Conservation (phyloP, 2,888 invertebrate species). For the Calameuta pallipes region DNA sequence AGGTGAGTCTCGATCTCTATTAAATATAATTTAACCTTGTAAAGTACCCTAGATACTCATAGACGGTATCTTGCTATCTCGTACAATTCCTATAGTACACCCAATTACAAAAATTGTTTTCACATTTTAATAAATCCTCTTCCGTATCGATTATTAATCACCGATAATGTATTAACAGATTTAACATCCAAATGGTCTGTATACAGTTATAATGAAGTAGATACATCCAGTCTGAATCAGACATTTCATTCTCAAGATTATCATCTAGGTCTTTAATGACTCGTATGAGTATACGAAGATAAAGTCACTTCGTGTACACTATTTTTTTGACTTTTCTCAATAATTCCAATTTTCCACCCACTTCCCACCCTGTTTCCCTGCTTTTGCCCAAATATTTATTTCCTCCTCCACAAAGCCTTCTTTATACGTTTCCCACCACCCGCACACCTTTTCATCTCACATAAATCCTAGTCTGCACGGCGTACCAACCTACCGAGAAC, state of each 20-base stretch:
- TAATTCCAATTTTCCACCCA: background rate
- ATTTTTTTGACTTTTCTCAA: background rate
- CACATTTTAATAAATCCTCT: background rate
- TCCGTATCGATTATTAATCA: background rate
- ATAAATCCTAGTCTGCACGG: slow-evolving; percentile 30
- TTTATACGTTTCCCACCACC: slow-evolving; percentile 12
- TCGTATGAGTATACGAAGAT: background rate
- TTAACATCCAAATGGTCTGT: background rate
- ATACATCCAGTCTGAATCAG: background rate
- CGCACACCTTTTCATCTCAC: slow-evolving; percentile 22
- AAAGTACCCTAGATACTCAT: slow-evolving; percentile 20
- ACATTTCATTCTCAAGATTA: background rate
- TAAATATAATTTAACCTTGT: slow-evolving; percentile 11
- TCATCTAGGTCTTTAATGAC: background rate
- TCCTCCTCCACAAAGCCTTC: slow-evolving; percentile 7
- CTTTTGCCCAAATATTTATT: background rate
- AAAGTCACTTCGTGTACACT: background rate
- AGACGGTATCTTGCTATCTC: background rate
- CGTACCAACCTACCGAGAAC: background rate
- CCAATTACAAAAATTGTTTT: background rate
- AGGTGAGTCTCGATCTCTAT: slow-evolving; percentile 72
- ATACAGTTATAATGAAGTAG: background rate
- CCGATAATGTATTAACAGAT: background rate
- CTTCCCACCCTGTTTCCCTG: background rate
- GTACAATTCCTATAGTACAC: background rate